A percentile compares a stretch with the other conserved stretches of the same genome.
Evolutionary conservation across 2,888 invertebrate species (phyloP).

Genomic region (Himalopsyche anomala): DNA sequence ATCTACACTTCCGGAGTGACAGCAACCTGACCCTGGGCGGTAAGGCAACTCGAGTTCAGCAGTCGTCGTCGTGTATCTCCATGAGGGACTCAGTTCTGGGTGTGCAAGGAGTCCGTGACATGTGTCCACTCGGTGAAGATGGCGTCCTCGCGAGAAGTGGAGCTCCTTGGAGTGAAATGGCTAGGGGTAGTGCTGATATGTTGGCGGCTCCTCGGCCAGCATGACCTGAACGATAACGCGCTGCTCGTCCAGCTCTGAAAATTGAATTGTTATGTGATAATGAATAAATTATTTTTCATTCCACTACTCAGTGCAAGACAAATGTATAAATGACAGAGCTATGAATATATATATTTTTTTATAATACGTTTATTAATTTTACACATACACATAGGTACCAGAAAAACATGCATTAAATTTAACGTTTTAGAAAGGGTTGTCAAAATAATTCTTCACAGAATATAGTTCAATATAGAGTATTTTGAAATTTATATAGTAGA

Average conservation of each 20-base stretch:
- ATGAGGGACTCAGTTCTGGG: constrained; percentile 58
- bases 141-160: constrained; percentile 70
- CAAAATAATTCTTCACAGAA: too few species aligned
- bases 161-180: constrained; percentile 85
- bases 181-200: constrained; percentile 82
- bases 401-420: too few species aligned
- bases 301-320: too few species aligned
- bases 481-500: too few species aligned
- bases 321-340: too few species aligned
- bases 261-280: constrained; percentile 22
- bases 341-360: too few species aligned
- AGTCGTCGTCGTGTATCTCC: constrained; percentile 62
- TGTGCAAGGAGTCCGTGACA: constrained; percentile 44
- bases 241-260: constrained; percentile 83
- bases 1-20: constrained; percentile 26
- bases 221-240: constrained; percentile 82
- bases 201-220: constrained; percentile 72
- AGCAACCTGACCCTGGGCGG: constrained; percentile 29
- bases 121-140: constrained; percentile 45
- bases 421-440: too few species aligned
- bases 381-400: too few species aligned
- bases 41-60: constrained; percentile 47
- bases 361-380: too few species aligned
- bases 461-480: too few species aligned
- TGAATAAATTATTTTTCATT: constrained; percentile 11